Conservation (phyloP, 2,888 invertebrate species). For the Harpalus rubripes region DNA sequence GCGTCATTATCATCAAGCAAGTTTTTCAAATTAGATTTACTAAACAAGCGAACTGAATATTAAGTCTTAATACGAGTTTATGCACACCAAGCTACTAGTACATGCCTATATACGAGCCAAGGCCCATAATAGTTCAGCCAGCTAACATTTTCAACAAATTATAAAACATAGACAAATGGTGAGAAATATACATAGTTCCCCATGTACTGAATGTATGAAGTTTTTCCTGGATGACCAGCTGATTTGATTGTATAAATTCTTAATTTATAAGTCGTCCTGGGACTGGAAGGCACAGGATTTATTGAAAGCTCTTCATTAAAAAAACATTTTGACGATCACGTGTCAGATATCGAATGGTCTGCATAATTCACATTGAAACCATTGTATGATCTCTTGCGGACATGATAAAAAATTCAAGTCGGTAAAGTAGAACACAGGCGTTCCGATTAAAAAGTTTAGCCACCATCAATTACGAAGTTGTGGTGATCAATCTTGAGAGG, state of each 20-base stretch:
- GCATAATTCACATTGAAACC: conserved; percentile 45
- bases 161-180: too few relatives aligned
- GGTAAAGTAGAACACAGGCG: conserved; percentile 67
- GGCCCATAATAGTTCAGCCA: too few relatives aligned
- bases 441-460: conserved; percentile 67
- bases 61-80: too few relatives aligned
- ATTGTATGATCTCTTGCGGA: conserved; percentile 57
- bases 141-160: too few relatives aligned
- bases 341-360: conserved; percentile 46
- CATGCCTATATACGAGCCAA: too few relatives aligned
- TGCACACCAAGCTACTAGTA: too few relatives aligned
- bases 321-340: conserved; percentile 12
- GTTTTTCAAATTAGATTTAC: too few relatives aligned
- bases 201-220: too few relatives aligned
- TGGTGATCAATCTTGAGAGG: conserved; percentile 67
- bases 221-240: too few relatives aligned
- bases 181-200: too few relatives aligned
- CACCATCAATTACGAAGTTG: conserved; percentile 67
- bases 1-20: too few relatives aligned
- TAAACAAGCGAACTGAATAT: too few relatives aligned
- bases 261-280: not conserved
- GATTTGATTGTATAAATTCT: conserved; percentile 16
- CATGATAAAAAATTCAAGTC: conserved; percentile 64
- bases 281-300: not conserved
- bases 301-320: conserved; percentile 56